Conservation (phyloP, 2,113 vertebrate genomes). For the Oxyruncus cristatus region DNA sequence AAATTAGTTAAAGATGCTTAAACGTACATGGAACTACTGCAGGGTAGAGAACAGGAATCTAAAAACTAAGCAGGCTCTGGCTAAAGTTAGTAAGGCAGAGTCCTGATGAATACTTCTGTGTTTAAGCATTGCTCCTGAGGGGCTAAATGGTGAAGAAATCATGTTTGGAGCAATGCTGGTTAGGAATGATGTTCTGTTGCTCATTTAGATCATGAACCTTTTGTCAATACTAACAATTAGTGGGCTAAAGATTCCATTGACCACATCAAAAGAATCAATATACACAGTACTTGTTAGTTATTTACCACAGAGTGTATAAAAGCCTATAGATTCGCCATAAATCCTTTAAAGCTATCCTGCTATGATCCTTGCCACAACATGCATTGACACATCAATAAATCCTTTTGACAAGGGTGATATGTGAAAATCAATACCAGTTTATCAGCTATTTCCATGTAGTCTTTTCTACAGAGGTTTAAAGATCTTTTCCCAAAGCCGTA, state of each 20-base stretch:
- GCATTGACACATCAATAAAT: slow-evolving; percentile 92
- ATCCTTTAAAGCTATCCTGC: slow-evolving; percentile 79
- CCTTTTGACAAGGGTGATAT: slow-evolving; percentile 85
- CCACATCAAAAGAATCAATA: slow-evolving; percentile 75
- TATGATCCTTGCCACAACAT: slow-evolving; percentile 72
- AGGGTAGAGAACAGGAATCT: background rate
- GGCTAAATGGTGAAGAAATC: background rate
- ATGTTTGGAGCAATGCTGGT: slow-evolving; percentile 51
- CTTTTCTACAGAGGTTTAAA: slow-evolving; percentile 71
- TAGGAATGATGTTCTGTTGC: slow-evolving; percentile 62
- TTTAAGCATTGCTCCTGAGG: background rate
- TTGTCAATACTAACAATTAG: slow-evolving; percentile 83
- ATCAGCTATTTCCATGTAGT: slow-evolving; percentile 81
- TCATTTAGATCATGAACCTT: slow-evolving; percentile 81
- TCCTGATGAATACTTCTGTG: background rate
- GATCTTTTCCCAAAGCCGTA: slow-evolving; percentile 69
- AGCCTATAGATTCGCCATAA: slow-evolving; percentile 85
- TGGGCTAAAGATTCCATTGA: slow-evolving; percentile 81
- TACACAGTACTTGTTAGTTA: slow-evolving; percentile 76
- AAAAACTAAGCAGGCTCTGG: background rate
- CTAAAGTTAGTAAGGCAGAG: background rate
- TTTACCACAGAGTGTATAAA: slow-evolving; percentile 85
- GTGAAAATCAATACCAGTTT: slow-evolving; percentile 91
- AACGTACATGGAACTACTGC: background rate
- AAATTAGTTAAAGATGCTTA: background rate